Percentiles rank a stretch among this genome's conserved stretches.
These are phyloP conservation scores for Lophura nycthemera DNA, from an alignment of 2,113 vertebrate genomes.

Conservation along the genomic window DNA sequence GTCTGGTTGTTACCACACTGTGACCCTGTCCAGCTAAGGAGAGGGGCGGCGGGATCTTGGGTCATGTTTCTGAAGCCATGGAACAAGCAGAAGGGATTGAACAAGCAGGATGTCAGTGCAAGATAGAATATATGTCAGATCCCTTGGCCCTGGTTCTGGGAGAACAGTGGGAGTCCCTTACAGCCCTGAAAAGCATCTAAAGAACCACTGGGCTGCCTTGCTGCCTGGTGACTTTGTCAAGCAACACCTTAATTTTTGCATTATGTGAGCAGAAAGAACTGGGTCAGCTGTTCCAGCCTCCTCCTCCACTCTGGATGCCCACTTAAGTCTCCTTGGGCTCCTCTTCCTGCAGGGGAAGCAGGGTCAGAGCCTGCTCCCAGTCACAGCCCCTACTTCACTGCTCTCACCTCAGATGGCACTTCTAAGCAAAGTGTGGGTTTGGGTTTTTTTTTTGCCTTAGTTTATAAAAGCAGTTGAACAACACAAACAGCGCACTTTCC, in stretches of 20 bases:
- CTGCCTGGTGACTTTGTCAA: rapidly evolving
- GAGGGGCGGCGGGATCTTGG: rapidly evolving
- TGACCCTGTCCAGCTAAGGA: not conserved
- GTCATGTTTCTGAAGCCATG: not conserved
- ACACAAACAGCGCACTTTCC: not conserved
- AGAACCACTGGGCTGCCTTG: not conserved
- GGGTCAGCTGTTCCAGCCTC: rapidly evolving
- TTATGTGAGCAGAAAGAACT: not conserved
- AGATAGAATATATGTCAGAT: not conserved
- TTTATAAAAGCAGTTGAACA: not conserved
- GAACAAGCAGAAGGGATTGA: not conserved
- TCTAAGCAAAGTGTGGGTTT: rapidly evolving
- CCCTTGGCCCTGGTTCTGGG: rapidly evolving
- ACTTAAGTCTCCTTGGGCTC: not conserved
- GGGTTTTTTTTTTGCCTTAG: not conserved
- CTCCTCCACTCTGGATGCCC: not conserved
- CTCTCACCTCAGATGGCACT: rapidly evolving
- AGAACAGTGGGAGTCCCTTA: not conserved
- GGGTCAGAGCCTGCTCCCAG: not conserved
- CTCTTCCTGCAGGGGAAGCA: rapidly evolving
- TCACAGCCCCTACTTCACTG: not conserved
- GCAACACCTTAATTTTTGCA: not conserved
- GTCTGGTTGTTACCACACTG: not conserved
- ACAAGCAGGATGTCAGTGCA: rapidly evolving
- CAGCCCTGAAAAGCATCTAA: rapidly evolving